Base-by-base conservation (phyloP, 2,888 invertebrate genomes). In the Aphidius colemani region DNA sequence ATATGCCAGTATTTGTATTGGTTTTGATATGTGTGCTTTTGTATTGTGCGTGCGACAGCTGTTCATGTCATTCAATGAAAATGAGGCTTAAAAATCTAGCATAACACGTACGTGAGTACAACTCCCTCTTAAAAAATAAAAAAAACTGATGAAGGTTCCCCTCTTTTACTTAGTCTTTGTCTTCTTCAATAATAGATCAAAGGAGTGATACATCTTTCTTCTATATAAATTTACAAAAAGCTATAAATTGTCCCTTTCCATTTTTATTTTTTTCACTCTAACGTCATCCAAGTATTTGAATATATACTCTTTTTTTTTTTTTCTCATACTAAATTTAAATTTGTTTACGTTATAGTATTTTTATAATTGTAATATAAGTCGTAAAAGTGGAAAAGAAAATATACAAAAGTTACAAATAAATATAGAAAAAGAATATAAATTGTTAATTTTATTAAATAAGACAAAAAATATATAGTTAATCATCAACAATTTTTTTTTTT, bases 31-130 rank as follows among this genome's bases (percentile, higher is more conserved):
- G 41, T 43, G 30, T 18, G 46, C 39, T 46, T 48, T 48, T 56
- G 53, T 56, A 43, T 48, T 63, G 67, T 67, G 60, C 76, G 74
- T 72, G 77, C 73, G 73, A 73, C 77, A 77, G 77, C 77, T 77
- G 77, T 74, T 77, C 70, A 70, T 69, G 71, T 72, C 72, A 73
- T 73, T 77, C 77, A 69, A 59, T 53, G 51, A 44, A 63, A 59
- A 59, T 61, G 61, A 57, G 51, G 63, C 59, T 55, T 63, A 57
- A 61, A 30, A 40, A 61, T 53, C 64, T 60, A 50, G 63, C 63
- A 63, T 61, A 49, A 46, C 58, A 64, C 59, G 63, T 65, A 65
- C 66, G 66, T 63, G 59, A 58, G 44, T 44, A 55, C 59, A 44
- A 44, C 58, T 58, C 41, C 30, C 44, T 44, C 49, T 9, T 18